Conservation (phyloP, 2,113 vertebrate species). For the Esox niger region DNA sequence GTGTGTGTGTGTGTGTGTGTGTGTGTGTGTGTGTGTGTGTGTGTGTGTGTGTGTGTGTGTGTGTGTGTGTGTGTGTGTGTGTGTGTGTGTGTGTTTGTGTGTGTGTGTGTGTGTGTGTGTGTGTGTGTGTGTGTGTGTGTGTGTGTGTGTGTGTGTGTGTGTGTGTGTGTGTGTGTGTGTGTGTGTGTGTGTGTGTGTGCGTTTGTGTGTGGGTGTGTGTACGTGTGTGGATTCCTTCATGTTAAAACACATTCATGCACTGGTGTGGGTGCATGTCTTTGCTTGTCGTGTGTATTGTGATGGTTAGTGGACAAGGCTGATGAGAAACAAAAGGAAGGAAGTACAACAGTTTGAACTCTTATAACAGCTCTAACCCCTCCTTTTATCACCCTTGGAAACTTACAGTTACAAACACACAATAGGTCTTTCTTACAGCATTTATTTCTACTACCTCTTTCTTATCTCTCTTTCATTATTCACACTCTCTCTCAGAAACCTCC, state of each 20-base stretch:
- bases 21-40: constrained; percentile 17
- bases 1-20: background rate
- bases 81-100: constrained; percentile 16
- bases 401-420: too few species aligned
- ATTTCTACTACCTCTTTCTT: too few species aligned
- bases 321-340: constrained; percentile 73
- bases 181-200: constrained; percentile 39
- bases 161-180: constrained; percentile 34
- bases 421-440: too few species aligned
- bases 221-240: background rate
- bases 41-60: too few species aligned
- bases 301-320: constrained; percentile 48
- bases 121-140: too few species aligned
- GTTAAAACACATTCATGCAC: too few species aligned
- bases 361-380: constrained; percentile 53
- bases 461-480: too few species aligned
- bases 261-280: background rate
- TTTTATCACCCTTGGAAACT: constrained; percentile 58
- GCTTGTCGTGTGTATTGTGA: background rate
- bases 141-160: constrained; percentile 18
- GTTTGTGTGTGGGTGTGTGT: background rate
- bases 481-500: constrained; percentile 7
- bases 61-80: too few species aligned
- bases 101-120: constrained; percentile 27
- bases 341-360: constrained; percentile 61